Conservation (phyloP, 1,140 invertebrate species). For the Centruroides sculpturatus region DNA sequence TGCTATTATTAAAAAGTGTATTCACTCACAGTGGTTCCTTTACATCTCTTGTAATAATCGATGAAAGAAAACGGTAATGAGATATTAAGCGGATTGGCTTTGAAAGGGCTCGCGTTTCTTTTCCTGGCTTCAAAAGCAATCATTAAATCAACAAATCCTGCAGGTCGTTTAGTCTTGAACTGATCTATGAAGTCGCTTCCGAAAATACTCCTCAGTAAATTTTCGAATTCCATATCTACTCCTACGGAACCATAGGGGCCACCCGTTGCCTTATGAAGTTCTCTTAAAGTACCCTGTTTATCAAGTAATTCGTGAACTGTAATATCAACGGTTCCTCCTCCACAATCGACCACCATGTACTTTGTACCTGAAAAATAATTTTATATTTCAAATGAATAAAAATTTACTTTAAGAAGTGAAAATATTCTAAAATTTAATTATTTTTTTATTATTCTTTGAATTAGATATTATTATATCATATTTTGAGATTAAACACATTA, state of each 20-base stretch:
- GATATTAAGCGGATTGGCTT: constrained; percentile 37
- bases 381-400: neutral
- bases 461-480: no score
- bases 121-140: constrained; percentile 44
- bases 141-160: constrained; percentile 43
- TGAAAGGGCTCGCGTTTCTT: constrained; percentile 36
- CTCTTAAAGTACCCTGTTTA: constrained; percentile 32
- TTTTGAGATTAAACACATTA: no score
- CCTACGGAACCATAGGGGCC: constrained; percentile 39
- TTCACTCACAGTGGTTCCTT: constrained; percentile 22
- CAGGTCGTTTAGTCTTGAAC: constrained; percentile 37
- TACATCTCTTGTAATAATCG: constrained; percentile 39
- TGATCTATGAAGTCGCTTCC: constrained; percentile 36
- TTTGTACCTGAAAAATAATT: constrained; percentile 28
- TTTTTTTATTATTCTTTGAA: no score
- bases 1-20: no score
- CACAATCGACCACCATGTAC: constrained; percentile 47
- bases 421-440: no score
- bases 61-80: constrained; percentile 45
- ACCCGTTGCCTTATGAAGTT: constrained; percentile 43
- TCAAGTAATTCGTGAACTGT: constrained; percentile 43
- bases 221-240: constrained; percentile 42
- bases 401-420: neutral
- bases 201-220: constrained; percentile 37
- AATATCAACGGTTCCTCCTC: constrained; percentile 47